Evolutionary conservation across 1,140 invertebrate genomes (phyloP).

Genomic region (Palaemon carinicauda): DNA sequence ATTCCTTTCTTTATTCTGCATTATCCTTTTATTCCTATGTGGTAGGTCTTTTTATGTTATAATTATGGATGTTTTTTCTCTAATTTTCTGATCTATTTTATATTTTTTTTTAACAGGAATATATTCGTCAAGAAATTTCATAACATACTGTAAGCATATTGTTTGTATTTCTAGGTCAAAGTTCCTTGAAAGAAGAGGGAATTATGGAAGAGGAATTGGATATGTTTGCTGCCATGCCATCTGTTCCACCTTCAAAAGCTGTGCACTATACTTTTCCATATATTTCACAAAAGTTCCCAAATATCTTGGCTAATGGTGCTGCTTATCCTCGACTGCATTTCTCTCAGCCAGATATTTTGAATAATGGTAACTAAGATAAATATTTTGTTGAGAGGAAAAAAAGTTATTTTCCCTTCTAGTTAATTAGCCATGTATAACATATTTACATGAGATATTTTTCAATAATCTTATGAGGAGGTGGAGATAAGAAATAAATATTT

Average conservation of each 20-base stretch:
- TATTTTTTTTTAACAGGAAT: too few relatives aligned
- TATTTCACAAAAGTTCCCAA: slow-evolving; percentile 59
- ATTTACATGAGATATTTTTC: too few relatives aligned
- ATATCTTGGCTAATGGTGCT: slow-evolving; percentile 36
- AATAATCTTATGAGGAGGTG: too few relatives aligned
- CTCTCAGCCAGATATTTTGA: slow-evolving; percentile 38
- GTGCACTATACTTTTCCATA: slow-evolving; percentile 64
- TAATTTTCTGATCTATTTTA: too few relatives aligned
- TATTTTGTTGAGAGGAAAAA: too few relatives aligned
- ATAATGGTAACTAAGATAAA: slow-evolving; percentile 34
- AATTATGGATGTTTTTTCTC: too few relatives aligned
- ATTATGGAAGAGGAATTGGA: slow-evolving; percentile 64
- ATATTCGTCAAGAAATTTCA: background rate
- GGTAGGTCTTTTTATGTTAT: too few relatives aligned
- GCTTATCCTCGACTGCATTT: slow-evolving; percentile 60
- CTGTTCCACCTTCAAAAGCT: slow-evolving; percentile 60
- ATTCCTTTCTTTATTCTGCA: too few relatives aligned
- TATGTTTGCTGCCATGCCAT: slow-evolving; percentile 62
- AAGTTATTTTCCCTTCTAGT: too few relatives aligned
- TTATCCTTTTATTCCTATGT: too few relatives aligned
- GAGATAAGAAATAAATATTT: background rate
- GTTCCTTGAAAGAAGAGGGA: slow-evolving; percentile 37
- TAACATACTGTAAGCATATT: background rate
- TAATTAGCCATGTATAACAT: too few relatives aligned
- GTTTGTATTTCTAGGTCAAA: slow-evolving; percentile 22